phyloP scores from a whole-genome alignment of 1,140 invertebrate species.

The Battus philenor region DNA sequence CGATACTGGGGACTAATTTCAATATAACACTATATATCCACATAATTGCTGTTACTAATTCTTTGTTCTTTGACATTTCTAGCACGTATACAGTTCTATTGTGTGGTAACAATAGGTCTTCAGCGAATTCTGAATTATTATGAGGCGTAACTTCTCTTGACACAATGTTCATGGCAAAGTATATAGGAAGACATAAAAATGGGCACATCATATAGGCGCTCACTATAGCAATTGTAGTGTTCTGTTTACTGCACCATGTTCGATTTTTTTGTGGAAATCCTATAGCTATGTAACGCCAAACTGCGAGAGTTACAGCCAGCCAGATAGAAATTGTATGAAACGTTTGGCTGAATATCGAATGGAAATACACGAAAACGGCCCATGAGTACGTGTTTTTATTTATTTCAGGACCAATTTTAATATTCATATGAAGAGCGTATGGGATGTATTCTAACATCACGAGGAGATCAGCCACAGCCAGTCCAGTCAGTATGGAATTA shows the following conservation, averaged over 20 bases:
- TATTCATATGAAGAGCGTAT: conserved; percentile 88
- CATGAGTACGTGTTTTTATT: conserved; percentile 84
- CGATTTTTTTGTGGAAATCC: conserved; percentile 86
- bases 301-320: conserved; percentile 92
- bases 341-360: conserved; percentile 89
- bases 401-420: conserved; percentile 77
- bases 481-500: conserved; percentile 89
- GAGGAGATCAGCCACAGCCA: conserved; percentile 94
- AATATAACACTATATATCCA: conserved; percentile 74
- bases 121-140: conserved; percentile 66
- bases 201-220: conserved; percentile 89
- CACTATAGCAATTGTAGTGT: conserved; percentile 84
- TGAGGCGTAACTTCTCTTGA: conserved; percentile 64
- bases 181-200: conserved; percentile 90
- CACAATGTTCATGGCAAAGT: conserved; percentile 84
- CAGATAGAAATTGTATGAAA: conserved; percentile 95
- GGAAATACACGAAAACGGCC: conserved; percentile 88
- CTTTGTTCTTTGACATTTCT: conserved; percentile 68
- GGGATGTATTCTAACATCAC: conserved; percentile 97
- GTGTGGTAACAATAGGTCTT: conserved; percentile 55
- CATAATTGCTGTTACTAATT: conserved; percentile 68
- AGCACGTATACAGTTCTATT: conserved; percentile 68
- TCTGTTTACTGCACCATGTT: conserved; percentile 85
- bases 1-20: conserved; percentile 67
- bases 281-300: conserved; percentile 95